Evolutionary conservation across 2,113 vertebrate species (phyloP).

Genomic region (Platichthys stellatus): DNA sequence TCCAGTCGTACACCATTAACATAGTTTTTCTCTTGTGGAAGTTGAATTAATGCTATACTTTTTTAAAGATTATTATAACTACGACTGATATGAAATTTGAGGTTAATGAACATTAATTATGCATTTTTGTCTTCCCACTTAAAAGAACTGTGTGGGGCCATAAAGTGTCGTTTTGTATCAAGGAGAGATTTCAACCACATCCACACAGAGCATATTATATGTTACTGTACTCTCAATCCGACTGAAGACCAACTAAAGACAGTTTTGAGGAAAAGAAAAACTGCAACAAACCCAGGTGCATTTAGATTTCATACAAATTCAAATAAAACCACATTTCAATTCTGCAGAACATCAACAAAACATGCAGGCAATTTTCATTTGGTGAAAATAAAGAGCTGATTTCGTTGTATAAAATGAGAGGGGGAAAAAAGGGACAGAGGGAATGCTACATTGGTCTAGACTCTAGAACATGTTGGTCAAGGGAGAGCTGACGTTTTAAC

Average conservation of each 20-base stretch:
- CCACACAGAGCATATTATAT: background rate
- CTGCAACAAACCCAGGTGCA: slow-evolving; percentile 5
- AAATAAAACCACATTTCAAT: slow-evolving; percentile 42
- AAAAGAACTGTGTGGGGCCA: background rate
- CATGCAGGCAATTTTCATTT: slow-evolving; percentile 33
- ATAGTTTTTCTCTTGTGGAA: background rate
- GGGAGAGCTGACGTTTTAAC: background rate
- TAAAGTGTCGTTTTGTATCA: background rate
- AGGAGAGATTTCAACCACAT: slow-evolving; percentile 12
- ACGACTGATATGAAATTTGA: background rate
- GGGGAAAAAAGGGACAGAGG: background rate
- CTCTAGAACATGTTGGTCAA: background rate
- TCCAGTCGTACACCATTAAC: background rate
- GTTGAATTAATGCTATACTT: background rate
- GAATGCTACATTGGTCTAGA: slow-evolving; percentile 53
- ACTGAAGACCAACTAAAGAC: slow-evolving; percentile 37
- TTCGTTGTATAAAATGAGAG: slow-evolving; percentile 33
- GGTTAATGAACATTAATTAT: background rate
- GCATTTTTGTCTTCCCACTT: background rate
- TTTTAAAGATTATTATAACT: background rate
- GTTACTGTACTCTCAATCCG: slow-evolving; percentile 3
- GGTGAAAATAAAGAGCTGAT: slow-evolving; percentile 64
- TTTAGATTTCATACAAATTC: slow-evolving; percentile 35
- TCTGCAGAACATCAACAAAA: slow-evolving; percentile 25
- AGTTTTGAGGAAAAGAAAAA: slow-evolving; percentile 13